A percentile compares a stretch with the other conserved stretches of the same genome.
Conservation (phyloP, 2,888 invertebrate species). For the Bellardia bayeri region DNA sequence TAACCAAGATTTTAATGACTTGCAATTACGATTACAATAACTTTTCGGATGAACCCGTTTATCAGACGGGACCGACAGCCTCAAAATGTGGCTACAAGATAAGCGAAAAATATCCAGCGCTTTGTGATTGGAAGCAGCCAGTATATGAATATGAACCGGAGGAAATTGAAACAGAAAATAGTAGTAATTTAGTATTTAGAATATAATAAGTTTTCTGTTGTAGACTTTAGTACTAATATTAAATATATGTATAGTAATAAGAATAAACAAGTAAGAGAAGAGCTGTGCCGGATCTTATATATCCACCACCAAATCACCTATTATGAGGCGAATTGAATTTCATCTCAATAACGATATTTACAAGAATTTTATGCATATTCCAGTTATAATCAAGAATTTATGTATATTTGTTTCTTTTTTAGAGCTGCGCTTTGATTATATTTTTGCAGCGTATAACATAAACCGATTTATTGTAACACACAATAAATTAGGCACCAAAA, state of each 20-base stretch:
- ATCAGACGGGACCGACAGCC: conserved; percentile 79
- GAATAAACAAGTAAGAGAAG: not conserved
- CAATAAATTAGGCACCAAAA: too few relatives aligned
- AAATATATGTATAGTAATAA: not conserved
- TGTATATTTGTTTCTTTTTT: too few relatives aligned
- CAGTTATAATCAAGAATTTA: too few relatives aligned
- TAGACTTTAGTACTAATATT: not conserved
- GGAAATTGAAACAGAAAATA: conserved; percentile 77
- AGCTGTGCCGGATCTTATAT: too few relatives aligned
- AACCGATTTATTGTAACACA: too few relatives aligned
- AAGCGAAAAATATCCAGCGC: conserved; percentile 79
- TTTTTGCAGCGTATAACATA: too few relatives aligned
- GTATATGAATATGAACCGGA: conserved; percentile 77
- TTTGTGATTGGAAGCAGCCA: conserved; percentile 81
- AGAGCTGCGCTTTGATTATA: too few relatives aligned
- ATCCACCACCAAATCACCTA: too few relatives aligned
- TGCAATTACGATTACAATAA: conserved; percentile 83
- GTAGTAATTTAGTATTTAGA: conserved; percentile 41
- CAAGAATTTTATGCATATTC: too few relatives aligned
- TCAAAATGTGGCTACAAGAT: conserved; percentile 78
- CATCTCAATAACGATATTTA: too few relatives aligned
- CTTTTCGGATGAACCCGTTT: conserved; percentile 79
- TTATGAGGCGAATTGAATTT: too few relatives aligned
- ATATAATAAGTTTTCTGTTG: not conserved
- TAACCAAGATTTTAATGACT: conserved; percentile 79